These are phyloP conservation scores for Gambelia wislizenii DNA, from an alignment of 2,797 vertebrate species.

Conservation along the genomic window DNA sequence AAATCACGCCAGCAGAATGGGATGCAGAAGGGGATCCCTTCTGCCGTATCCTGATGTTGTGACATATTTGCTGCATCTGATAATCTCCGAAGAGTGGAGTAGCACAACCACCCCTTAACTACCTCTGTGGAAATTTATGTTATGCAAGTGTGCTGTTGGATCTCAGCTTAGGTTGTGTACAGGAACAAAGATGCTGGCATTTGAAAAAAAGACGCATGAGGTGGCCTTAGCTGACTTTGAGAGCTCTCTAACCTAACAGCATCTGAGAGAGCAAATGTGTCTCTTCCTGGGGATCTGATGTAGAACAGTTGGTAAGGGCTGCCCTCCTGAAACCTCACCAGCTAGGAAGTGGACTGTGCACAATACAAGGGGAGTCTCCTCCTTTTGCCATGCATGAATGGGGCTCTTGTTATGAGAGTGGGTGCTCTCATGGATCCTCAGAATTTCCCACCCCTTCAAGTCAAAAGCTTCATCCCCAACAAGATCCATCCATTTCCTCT, in stretches of 20 bases:
- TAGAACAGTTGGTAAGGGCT: neutral
- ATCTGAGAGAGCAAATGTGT: neutral
- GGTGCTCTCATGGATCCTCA: neutral
- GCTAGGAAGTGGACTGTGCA: neutral
- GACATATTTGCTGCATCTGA: too few species aligned
- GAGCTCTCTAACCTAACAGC: neutral
- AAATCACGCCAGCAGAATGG: too few species aligned
- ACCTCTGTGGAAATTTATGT: too few species aligned
- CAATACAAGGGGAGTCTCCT: neutral
- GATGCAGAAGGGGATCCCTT: too few species aligned
- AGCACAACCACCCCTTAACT: too few species aligned
- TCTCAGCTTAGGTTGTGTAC: neutral
- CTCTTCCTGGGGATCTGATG: neutral
- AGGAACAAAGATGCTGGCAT: neutral
- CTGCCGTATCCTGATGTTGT: too few species aligned
- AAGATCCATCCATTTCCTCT: neutral
- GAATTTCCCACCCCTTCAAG: neutral
- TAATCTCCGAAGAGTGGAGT: too few species aligned
- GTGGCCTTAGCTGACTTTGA: too few species aligned
- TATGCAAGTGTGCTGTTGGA: too few species aligned
- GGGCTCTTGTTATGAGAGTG: neutral
- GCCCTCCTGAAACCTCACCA: neutral
- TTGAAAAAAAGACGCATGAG: too few species aligned
- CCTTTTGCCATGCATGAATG: neutral
- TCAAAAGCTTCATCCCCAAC: neutral